Evolutionary conservation across 2,888 invertebrate genomes (phyloP), one percentile per base, ranked within the genome.

Genomic region (Gastrophysa polygoni): DNA sequence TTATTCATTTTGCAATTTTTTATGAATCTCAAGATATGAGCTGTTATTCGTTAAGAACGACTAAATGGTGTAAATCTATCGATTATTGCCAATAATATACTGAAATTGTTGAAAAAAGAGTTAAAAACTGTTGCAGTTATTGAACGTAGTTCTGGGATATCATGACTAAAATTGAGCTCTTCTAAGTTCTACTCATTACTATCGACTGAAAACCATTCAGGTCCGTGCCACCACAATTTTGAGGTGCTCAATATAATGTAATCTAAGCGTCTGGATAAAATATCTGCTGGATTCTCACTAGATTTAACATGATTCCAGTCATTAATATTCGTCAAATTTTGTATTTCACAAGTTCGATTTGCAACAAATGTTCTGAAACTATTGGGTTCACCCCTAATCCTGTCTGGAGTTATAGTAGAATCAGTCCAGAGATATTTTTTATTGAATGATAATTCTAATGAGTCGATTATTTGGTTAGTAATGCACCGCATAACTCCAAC

Each of bases 321-420:
- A 20, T 38, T 47, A 0, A 18, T 8, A n/a, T 56, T 49, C 0
- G 66, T 60, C 21, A 64, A 16, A 8, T 34, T 11, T 49, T 66
- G 68, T 18, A 69, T 69, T 16, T 46, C 52, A 28, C 50, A 5
- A 1, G 67, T 63, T 6, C 66, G 34, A 55, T 69, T 62, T 7
- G 57, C 60, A 1, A 69, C 59, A 46, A 63, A 69, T 2, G 67
- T 66, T 14, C 63, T 61, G 66, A 68, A 71, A 1, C 55, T 38
- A 7, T 11, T 38, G 1, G 68, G 61, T 11, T 10, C 11, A 8
- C 18, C 21, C 18, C 47, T 54, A 14, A 68, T 48, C 69, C 66
- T 68, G 24, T 24, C 16, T 67, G 47, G 2, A 24, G 50, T 59
- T 17, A 68, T 57, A 17, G 43, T 68, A 10, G 68, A 68, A 29